phyloP scores from a whole-genome alignment of 2,888 invertebrate genomes.

The Platycheirus rosarum region DNA sequence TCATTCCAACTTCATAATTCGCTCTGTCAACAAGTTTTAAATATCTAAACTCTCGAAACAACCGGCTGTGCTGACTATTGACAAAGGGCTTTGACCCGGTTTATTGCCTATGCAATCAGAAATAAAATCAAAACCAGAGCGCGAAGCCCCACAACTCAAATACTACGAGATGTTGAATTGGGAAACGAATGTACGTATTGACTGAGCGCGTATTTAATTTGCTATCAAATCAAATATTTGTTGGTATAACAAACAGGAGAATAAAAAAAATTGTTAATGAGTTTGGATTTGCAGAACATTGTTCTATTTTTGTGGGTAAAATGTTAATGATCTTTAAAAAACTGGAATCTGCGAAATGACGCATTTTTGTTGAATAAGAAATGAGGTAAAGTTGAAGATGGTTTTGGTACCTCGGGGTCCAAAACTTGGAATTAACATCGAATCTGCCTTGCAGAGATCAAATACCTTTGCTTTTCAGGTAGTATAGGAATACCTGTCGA shows the following conservation, averaged over 20 bases:
- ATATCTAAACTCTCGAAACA: no score
- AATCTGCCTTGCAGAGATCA: no score
- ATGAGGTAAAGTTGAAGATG: no score
- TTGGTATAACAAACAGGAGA: constrained; percentile 7
- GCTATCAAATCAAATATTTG: constrained; percentile 1
- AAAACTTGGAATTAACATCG: no score
- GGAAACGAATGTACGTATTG: not conserved
- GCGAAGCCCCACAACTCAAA: constrained; percentile 33
- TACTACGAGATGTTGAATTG: constrained; percentile 1
- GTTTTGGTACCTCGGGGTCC: no score
- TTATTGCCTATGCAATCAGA: constrained; percentile 13
- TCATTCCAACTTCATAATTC: not conserved
- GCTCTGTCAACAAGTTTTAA: not conserved
- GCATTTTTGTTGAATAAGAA: no score
- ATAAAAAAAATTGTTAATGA: constrained; percentile 15
- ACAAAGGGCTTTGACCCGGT: constrained; percentile 42
- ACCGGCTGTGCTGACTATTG: constrained; percentile 4
- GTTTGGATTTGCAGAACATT: not conserved
- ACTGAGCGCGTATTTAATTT: not conserved
- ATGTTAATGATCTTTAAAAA: constrained; percentile 8
- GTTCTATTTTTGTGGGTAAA: not conserved
- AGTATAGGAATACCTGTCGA: no score
- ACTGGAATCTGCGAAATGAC: no score
- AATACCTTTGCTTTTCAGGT: no score
- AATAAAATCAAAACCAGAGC: constrained; percentile 10